These are phyloP conservation scores for Chaetodon auriga DNA, from an alignment of 2,113 vertebrate species.

Conservation along the genomic window DNA sequence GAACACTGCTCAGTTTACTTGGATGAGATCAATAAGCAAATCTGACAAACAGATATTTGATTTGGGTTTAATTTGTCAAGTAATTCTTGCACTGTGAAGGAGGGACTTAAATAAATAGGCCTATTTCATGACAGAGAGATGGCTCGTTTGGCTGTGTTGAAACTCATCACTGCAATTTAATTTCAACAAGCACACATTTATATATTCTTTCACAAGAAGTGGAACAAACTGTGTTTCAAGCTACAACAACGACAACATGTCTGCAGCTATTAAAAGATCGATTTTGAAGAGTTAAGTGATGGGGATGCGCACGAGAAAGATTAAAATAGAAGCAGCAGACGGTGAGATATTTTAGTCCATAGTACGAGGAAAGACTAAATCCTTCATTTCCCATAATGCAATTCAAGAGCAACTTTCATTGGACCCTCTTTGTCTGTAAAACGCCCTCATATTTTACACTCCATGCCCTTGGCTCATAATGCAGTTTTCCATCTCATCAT, in stretches of 20 bases:
- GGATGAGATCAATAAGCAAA: background rate
- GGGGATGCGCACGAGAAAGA: background rate
- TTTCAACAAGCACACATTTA: constrained; percentile 7
- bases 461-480: background rate
- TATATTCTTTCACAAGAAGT: constrained; percentile 2
- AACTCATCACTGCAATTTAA: background rate
- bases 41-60: background rate
- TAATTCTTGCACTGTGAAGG: background rate
- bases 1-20: constrained; percentile 2
- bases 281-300: constrained; percentile 3
- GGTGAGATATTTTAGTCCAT: background rate
- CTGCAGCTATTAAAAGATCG: background rate
- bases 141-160: background rate
- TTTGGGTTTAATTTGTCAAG: background rate
- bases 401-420: background rate
- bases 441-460: background rate
- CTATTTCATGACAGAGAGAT: background rate
- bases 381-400: constrained; percentile 3
- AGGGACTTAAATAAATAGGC: background rate
- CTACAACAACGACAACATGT: background rate
- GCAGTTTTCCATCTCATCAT: constrained; percentile 10
- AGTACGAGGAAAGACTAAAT: background rate
- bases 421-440: background rate
- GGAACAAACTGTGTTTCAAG: background rate
- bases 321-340: constrained; percentile 6